phyloP scores from a whole-genome alignment of 2,888 invertebrate genomes.

The Lepeophtheirus nordmannii region DNA sequence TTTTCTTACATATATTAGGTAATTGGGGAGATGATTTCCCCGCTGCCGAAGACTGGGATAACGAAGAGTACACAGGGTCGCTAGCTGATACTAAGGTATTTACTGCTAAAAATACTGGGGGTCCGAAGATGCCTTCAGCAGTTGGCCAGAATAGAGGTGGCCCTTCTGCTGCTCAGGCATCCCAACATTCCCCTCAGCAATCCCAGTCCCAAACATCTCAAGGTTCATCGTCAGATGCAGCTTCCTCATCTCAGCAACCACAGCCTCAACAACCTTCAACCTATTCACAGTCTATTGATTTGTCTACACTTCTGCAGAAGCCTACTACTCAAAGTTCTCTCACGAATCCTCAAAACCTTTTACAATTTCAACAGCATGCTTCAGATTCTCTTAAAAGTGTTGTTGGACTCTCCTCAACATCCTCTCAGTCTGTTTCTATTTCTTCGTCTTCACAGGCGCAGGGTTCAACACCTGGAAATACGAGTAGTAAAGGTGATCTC shows the following conservation, averaged over 20 bases:
- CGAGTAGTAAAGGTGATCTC: no score
- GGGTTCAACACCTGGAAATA: no score
- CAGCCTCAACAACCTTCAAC: slow-evolving; percentile 17
- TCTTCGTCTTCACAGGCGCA: background rate
- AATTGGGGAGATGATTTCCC: slow-evolving; percentile 42
- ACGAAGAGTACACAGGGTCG: slow-evolving; percentile 86
- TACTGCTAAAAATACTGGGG: slow-evolving; percentile 44
- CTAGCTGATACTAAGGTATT: slow-evolving; percentile 85
- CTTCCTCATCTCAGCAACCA: no score
- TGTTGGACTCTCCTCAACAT: slow-evolving; percentile 34
- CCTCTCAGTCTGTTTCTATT: slow-evolving; percentile 25
- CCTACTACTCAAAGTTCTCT: slow-evolving; percentile 28
- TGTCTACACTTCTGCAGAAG: slow-evolving; percentile 30
- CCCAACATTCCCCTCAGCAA: background rate
- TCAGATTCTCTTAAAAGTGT: slow-evolving; percentile 42
- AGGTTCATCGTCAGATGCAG: background rate
- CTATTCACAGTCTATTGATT: slow-evolving; percentile 29
- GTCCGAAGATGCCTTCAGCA: background rate
- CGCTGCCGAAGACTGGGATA: slow-evolving; percentile 62
- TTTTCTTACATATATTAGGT: slow-evolving; percentile 29
- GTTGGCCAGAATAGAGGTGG: background rate
- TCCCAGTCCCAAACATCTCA: background rate
- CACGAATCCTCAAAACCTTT: slow-evolving; percentile 25
- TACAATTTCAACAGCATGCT: slow-evolving; percentile 28
- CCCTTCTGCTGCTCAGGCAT: background rate